Conservation (phyloP, 2,113 vertebrate species). For the Cebidichthys violaceus region DNA sequence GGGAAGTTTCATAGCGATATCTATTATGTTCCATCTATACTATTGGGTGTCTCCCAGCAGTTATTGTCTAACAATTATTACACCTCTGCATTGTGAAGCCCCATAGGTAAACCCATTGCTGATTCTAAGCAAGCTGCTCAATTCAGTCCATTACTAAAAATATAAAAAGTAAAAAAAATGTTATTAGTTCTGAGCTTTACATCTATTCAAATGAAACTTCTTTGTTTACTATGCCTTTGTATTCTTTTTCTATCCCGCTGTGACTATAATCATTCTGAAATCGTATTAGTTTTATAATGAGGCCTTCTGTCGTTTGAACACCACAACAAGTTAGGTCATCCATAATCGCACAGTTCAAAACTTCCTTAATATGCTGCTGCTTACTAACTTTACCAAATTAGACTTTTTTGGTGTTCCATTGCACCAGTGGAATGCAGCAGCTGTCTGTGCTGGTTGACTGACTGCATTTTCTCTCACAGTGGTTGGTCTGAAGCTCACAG, state of each 20-base stretch:
- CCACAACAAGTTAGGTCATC: background rate
- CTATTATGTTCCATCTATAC: background rate
- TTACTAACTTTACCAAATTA: background rate
- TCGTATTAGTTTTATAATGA: background rate
- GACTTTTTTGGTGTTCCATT: background rate
- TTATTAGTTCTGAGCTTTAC: background rate
- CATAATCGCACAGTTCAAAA: background rate
- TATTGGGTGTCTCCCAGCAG: background rate
- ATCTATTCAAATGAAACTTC: background rate
- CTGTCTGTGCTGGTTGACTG: conserved; percentile 63
- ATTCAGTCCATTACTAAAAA: background rate
- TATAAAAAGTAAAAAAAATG: background rate
- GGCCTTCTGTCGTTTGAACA: background rate
- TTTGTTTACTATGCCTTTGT: conserved; percentile 1
- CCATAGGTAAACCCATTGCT: background rate
- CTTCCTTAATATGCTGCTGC: background rate
- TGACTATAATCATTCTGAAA: conserved; percentile 3
- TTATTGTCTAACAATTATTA: background rate
- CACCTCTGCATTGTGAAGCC: background rate
- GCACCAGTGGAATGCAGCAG: conserved; percentile 53
- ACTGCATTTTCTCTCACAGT: conserved; percentile 59
- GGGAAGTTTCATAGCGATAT: background rate
- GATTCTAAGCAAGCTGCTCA: background rate
- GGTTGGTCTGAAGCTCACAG: conserved; percentile 56
- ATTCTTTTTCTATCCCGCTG: background rate